These are phyloP conservation scores for Cossypha dichroa DNA, from an alignment of 2,797 vertebrate genomes.

Conservation along the genomic window DNA sequence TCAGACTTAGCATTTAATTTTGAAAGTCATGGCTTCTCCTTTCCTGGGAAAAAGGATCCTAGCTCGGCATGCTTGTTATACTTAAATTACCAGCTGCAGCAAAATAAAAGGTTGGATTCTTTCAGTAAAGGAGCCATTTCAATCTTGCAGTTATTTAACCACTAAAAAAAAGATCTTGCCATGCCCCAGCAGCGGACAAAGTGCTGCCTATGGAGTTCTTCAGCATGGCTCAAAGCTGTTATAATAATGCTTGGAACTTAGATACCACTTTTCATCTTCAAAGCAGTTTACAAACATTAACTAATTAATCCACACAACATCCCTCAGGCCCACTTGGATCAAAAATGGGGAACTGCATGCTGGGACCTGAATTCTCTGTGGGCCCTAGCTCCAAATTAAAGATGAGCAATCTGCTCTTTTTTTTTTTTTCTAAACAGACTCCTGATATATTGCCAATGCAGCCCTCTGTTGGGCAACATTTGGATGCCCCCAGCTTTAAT, in stretches of 20 bases:
- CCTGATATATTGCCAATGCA: constrained; percentile 64
- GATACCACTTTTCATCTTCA: constrained; percentile 74
- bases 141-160: constrained; percentile 60
- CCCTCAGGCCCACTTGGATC: constrained; percentile 66
- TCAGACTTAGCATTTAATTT: neutral
- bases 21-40: neutral
- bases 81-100: constrained; percentile 57
- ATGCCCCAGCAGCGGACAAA: constrained; percentile 57
- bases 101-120: constrained; percentile 26
- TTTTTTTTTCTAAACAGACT: constrained; percentile 38
- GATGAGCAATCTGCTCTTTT: constrained; percentile 48
- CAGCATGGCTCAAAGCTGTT: constrained; percentile 62
- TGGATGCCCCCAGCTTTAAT: constrained; percentile 69
- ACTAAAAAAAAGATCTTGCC: constrained; percentile 52
- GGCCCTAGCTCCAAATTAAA: constrained; percentile 65
- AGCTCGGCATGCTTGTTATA: constrained; percentile 31
- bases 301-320: constrained; percentile 72
- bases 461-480: constrained; percentile 67
- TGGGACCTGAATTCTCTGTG: constrained; percentile 56
- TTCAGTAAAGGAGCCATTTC: constrained; percentile 39
- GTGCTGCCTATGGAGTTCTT: constrained; percentile 65
- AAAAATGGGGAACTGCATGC: constrained; percentile 61
- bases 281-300: constrained; percentile 73
- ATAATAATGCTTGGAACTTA: constrained; percentile 68
- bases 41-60: constrained; percentile 29